Conservation (phyloP, 1,140 invertebrate species). For the Limonius californicus region DNA sequence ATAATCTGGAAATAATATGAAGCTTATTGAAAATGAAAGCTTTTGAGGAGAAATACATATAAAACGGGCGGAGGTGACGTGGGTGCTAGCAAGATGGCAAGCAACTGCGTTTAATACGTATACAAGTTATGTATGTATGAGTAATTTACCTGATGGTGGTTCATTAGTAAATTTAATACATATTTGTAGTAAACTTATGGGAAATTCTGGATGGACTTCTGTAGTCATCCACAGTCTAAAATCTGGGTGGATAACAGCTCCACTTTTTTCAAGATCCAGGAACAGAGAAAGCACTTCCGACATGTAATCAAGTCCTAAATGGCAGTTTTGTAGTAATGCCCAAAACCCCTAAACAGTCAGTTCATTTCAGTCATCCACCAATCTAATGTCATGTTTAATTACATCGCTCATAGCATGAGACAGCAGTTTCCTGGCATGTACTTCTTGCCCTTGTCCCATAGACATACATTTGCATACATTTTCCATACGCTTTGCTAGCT, state of each 20-base stretch:
- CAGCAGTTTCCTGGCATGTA: constrained; percentile 79
- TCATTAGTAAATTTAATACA: constrained; percentile 87
- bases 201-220: constrained; percentile 77
- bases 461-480: constrained; percentile 67
- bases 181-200: constrained; percentile 82
- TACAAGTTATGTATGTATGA: too few relatives aligned
- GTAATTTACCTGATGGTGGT: constrained; percentile 82
- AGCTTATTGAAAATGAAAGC: too few relatives aligned
- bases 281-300: constrained; percentile 67
- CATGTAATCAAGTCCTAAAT: constrained; percentile 87
- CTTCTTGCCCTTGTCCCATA: constrained; percentile 93
- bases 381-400: too few relatives aligned
- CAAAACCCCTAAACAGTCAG: constrained; percentile 61
- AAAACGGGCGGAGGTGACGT: too few relatives aligned
- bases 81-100: too few relatives aligned
- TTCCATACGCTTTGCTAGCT: constrained; percentile 73
- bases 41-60: too few relatives aligned
- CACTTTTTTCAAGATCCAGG: constrained; percentile 56
- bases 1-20: too few relatives aligned
- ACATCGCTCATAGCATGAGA: constrained; percentile 63
- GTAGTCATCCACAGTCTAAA: constrained; percentile 91
- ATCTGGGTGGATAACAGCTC: constrained; percentile 57
- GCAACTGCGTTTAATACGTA: too few relatives aligned
- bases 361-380: too few relatives aligned
- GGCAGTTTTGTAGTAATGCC: constrained; percentile 88